Conservation (phyloP, 2,113 vertebrate genomes). For the Sander vitreus region DNA sequence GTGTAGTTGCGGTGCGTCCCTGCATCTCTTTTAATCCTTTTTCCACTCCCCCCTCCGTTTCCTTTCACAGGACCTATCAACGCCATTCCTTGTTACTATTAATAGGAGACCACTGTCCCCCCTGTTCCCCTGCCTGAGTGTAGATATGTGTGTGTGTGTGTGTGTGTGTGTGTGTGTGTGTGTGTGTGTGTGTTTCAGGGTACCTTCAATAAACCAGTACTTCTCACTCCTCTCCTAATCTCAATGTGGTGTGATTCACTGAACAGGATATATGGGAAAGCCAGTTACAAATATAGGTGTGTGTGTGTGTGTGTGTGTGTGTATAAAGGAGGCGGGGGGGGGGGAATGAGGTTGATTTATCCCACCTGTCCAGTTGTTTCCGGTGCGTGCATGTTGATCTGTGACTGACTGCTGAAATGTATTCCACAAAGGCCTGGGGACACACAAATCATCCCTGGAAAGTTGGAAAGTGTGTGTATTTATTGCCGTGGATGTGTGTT, state of each 20-base stretch:
- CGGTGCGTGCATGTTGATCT: slow-evolving; percentile 43
- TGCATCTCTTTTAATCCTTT: slow-evolving; percentile 83
- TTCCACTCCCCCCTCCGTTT: slow-evolving; percentile 80
- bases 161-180: slow-evolving; percentile 23
- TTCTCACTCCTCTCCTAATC: slow-evolving; percentile 67
- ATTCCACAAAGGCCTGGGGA: slow-evolving; percentile 66
- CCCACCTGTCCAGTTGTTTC: slow-evolving; percentile 77
- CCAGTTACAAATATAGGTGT: slow-evolving; percentile 59
- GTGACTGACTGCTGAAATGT: slow-evolving; percentile 58
- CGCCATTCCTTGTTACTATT: slow-evolving; percentile 83
- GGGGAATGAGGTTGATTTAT: slow-evolving; percentile 60
- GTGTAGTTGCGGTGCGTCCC: slow-evolving; percentile 61
- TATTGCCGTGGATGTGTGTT: slow-evolving; percentile 27
- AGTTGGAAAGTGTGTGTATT: slow-evolving; percentile 63
- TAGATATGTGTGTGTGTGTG: slow-evolving; percentile 39
- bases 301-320: slow-evolving; percentile 29
- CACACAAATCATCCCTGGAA: slow-evolving; percentile 67
- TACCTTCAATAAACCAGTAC: slow-evolving; percentile 62
- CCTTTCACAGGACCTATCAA: slow-evolving; percentile 82
- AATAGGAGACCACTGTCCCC: slow-evolving; percentile 77
- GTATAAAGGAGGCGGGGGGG: slow-evolving; percentile 1
- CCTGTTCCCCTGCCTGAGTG: slow-evolving; percentile 54
- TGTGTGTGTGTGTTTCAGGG: slow-evolving; percentile 47
- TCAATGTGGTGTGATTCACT: slow-evolving; percentile 55
- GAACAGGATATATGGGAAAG: slow-evolving; percentile 65